phyloP scores from a whole-genome alignment of 2,797 vertebrate species.

The Poecilia gillii region DNA sequence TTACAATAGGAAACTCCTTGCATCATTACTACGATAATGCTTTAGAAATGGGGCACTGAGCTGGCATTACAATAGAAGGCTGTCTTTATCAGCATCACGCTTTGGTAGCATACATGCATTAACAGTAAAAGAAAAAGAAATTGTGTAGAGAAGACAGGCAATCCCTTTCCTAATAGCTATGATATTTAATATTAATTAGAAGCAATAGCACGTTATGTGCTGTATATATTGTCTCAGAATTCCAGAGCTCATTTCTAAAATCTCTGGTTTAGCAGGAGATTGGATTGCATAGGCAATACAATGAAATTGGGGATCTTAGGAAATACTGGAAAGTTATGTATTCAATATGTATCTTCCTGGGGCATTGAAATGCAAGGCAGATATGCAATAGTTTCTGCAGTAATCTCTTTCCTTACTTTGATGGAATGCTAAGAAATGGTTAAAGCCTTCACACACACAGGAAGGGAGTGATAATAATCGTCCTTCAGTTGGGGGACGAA shows the following conservation, averaged over 20 bases:
- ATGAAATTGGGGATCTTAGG: background rate
- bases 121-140: background rate
- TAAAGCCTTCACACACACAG: slow-evolving; percentile 3
- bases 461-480: background rate
- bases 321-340: background rate
- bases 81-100: background rate
- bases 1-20: background rate
- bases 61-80: background rate
- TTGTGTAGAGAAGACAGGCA: background rate
- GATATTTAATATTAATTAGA: background rate
- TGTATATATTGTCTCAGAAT: background rate
- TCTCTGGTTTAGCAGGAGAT: background rate
- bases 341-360: background rate
- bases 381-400: background rate
- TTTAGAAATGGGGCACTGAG: background rate
- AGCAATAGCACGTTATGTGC: background rate
- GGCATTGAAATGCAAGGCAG: background rate
- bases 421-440: background rate
- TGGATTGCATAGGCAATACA: background rate
- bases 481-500: background rate
- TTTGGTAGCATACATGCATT: background rate
- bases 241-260: background rate
- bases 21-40: background rate
- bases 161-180: background rate
- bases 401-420: background rate